phyloP scores from a whole-genome alignment of 2,888 invertebrate genomes.

The Neria commutata region DNA sequence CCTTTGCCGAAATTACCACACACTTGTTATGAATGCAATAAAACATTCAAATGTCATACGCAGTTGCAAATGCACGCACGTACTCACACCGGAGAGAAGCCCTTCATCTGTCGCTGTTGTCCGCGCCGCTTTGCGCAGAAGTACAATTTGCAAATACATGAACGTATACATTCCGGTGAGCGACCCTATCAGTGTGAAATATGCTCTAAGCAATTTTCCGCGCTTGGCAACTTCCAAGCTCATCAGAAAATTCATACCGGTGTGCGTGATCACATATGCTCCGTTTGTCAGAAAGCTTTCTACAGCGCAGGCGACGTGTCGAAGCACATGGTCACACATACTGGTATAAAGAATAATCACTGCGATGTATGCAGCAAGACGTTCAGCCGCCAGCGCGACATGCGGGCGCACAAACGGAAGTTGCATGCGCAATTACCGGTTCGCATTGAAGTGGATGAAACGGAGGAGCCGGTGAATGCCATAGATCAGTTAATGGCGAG shows the following conservation, averaged over 20 bases:
- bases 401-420: conserved; percentile 63
- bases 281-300: conserved; percentile 67
- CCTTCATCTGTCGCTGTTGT: conserved; percentile 67
- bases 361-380: conserved; percentile 67
- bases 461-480: conserved; percentile 42
- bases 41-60: conserved; percentile 68
- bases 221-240: conserved; percentile 68
- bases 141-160: conserved; percentile 68
- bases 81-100: conserved; percentile 69
- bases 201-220: conserved; percentile 69
- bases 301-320: conserved; percentile 68
- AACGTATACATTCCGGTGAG: conserved; percentile 66
- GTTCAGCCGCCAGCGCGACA: conserved; percentile 66
- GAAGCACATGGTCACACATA: conserved; percentile 68
- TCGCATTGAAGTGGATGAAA: conserved; percentile 42
- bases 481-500: conserved; percentile 43
- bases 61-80: conserved; percentile 69
- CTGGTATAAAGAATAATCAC: conserved; percentile 66
- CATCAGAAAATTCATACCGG: conserved; percentile 71
- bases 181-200: conserved; percentile 70
- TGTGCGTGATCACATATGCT: conserved; percentile 68
- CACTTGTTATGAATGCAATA: conserved; percentile 67
- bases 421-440: conserved; percentile 49
- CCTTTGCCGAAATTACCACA: conserved; percentile 67
- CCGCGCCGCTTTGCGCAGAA: conserved; percentile 68